These are phyloP conservation scores for Peromyscus polionotus DNA, from an alignment of 2,113 vertebrate genomes.

Conservation along the genomic window DNA sequence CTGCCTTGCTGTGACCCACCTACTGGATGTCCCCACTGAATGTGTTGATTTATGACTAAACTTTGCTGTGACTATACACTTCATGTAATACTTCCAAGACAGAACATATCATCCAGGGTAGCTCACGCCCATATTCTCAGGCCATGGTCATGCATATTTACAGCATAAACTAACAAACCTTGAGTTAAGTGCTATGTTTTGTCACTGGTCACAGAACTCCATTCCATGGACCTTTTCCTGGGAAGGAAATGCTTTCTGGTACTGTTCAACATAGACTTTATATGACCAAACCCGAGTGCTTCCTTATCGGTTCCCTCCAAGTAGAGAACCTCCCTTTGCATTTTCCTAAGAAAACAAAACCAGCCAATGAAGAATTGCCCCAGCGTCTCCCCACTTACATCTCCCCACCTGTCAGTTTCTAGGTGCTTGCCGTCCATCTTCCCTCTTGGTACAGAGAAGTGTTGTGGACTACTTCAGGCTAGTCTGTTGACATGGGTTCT, in stretches of 20 bases:
- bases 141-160: neutral
- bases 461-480: neutral
- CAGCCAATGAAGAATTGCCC: neutral
- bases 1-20: too few species aligned
- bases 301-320: neutral
- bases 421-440: neutral
- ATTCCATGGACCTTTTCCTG: neutral
- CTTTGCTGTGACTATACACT: neutral
- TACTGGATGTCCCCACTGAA: neutral
- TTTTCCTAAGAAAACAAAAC: constrained; percentile 27
- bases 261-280: neutral
- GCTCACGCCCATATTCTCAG: neutral
- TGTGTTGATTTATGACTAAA: neutral
- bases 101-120: neutral
- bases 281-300: neutral
- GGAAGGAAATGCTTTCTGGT: neutral
- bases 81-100: neutral
- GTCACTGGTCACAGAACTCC: neutral
- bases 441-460: neutral
- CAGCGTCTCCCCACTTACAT: neutral
- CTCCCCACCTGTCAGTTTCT: neutral
- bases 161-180: neutral
- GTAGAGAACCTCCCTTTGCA: neutral
- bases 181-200: neutral
- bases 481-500: neutral